Evolutionary conservation across 1,140 invertebrate species (phyloP).

Genomic region (Cydia fagiglandana): DNA sequence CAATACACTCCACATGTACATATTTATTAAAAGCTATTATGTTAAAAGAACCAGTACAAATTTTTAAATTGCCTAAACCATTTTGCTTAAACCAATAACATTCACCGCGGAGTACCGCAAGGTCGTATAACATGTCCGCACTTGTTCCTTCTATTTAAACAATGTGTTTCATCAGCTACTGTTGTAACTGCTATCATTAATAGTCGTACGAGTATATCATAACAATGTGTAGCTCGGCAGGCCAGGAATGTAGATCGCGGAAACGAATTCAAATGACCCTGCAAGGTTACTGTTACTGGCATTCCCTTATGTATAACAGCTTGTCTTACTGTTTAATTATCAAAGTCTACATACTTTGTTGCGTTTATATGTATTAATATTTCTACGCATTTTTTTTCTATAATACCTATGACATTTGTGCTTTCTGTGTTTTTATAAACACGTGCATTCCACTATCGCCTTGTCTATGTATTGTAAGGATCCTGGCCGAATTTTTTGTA

Average conservation of each 20-base stretch:
- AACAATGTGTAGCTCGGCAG: constrained; percentile 14
- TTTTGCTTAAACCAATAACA: neutral
- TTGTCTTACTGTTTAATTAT: neutral
- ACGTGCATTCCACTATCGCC: too few relatives aligned
- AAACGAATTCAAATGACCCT: constrained; percentile 27
- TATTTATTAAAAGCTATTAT: neutral
- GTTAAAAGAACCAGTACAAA: neutral
- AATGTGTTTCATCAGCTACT: constrained; percentile 12
- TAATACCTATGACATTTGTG: too few relatives aligned
- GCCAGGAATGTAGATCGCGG: constrained; percentile 27
- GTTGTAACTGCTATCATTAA: constrained; percentile 15
- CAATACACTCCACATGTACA: neutral
- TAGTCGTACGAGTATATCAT: neutral
- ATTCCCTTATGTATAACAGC: neutral
- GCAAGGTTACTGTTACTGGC: constrained; percentile 26
- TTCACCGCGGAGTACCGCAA: constrained; percentile 9
- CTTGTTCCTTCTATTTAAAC: neutral
- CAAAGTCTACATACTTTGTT: neutral
- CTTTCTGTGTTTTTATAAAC: too few relatives aligned
- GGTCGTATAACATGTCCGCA: neutral
- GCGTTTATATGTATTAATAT: neutral
- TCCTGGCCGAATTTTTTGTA: too few relatives aligned
- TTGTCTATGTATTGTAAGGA: too few relatives aligned
- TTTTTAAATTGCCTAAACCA: neutral
- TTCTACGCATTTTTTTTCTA: neutral